These are phyloP conservation scores for Ianthella basta DNA, from an alignment of 37 sponge, comb jelly and placozoan species.

Conservation along the genomic window DNA sequence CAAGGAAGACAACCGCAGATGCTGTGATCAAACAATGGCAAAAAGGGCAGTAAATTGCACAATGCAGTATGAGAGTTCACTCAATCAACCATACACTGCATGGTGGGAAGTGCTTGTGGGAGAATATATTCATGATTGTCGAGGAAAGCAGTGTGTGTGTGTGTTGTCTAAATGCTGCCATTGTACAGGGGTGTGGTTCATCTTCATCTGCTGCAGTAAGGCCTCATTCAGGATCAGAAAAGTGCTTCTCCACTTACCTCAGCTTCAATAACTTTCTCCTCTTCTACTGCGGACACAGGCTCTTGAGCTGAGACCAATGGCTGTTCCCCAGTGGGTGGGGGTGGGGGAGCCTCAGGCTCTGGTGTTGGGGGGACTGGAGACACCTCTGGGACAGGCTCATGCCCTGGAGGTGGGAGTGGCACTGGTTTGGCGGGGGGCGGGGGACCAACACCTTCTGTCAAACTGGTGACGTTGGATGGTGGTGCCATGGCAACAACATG, in stretches of 20 bases:
- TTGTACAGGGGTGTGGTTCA: background rate
- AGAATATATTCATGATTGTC: too few relatives aligned
- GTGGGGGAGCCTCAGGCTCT: background rate
- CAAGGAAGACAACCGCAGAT: too few relatives aligned
- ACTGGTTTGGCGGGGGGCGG: slow-evolving; percentile 1
- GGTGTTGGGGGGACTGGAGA: background rate
- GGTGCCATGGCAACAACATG: slow-evolving; percentile 68
- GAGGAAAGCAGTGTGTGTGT: slow-evolving; percentile 23
- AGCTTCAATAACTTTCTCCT: slow-evolving; percentile 28
- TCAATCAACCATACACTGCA: too few relatives aligned
- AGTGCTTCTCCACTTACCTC: slow-evolving; percentile 22
- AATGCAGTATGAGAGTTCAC: too few relatives aligned
- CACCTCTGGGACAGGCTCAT: background rate
- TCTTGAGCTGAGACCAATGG: background rate
- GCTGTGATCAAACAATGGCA: too few relatives aligned
- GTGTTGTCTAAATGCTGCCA: background rate
- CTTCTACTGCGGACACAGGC: slow-evolving; percentile 22
- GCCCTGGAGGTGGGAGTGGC: background rate
- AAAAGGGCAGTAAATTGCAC: too few relatives aligned
- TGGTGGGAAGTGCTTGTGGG: too few relatives aligned
- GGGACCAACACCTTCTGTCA: background rate
- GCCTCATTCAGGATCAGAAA: background rate
- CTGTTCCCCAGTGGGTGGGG: background rate
- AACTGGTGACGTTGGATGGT: slow-evolving; percentile 50
- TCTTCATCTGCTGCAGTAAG: background rate